phyloP scores from a whole-genome alignment of 2,797 vertebrate genomes.

The Cyprinodon diabolis region DNA sequence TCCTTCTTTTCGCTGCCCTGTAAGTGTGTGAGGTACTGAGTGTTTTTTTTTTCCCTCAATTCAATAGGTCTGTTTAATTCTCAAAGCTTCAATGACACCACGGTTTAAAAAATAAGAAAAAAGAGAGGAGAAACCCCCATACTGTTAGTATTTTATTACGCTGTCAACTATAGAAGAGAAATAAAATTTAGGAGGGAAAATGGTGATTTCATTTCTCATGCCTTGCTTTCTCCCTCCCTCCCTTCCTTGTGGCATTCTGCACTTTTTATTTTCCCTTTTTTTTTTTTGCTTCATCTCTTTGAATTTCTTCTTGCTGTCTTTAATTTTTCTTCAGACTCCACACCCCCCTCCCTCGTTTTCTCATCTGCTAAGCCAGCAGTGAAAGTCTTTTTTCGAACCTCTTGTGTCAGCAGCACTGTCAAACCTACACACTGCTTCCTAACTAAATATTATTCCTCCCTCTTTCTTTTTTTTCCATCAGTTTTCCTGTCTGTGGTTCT shows the following conservation, averaged over 20 bases:
- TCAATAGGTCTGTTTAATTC: conserved; percentile 45
- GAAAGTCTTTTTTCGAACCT: conserved; percentile 65
- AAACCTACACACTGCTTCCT: conserved; percentile 60
- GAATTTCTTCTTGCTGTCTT: neutral
- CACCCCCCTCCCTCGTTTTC: conserved; percentile 11
- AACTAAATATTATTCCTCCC: conserved; percentile 72
- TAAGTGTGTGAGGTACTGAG: conserved; percentile 24
- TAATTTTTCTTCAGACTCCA: neutral
- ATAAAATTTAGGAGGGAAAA: conserved; percentile 29
- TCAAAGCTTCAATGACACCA: conserved; percentile 30
- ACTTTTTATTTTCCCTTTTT: neutral
- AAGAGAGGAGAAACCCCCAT: conserved; percentile 13
- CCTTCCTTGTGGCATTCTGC: neutral
- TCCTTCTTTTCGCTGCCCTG: conserved; percentile 1
- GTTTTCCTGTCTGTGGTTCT: conserved; percentile 9
- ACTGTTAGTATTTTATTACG: conserved; percentile 33
- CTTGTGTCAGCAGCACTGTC: conserved; percentile 74
- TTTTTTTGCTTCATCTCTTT: neutral
- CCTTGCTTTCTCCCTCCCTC: neutral
- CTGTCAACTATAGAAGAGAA: conserved; percentile 23
- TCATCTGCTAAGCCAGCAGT: conserved; percentile 67
- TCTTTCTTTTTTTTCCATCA: conserved; percentile 24
- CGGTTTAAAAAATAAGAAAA: conserved; percentile 38
- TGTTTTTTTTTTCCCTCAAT: neutral
- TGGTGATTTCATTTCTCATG: neutral